Evolutionary conservation across 2,797 vertebrate genomes (phyloP), one percentile per base, ranked within the genome.

Genomic region (Hybognathus amarus): DNA sequence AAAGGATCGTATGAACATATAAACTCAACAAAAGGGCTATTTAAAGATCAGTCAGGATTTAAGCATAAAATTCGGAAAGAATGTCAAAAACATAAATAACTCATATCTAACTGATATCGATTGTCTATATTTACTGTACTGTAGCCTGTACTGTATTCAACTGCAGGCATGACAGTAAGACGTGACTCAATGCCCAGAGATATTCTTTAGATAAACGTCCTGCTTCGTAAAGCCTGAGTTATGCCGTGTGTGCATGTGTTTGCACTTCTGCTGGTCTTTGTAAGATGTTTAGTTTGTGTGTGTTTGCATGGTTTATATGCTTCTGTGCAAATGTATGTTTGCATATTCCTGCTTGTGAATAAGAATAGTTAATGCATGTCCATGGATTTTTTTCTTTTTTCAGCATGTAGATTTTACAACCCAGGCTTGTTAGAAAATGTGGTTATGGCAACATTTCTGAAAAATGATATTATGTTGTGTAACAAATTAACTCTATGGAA

Each of bases 261-360:
- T 74, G 42, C 69, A 73, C 67, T 80, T 59, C 24, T 45, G 18
- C 24, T 18, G 63, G 63, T 47, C 78, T 80, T 80, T 80, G 18
- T 61, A n/a, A n/a, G 24, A 47, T 63, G 75, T 3, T 63, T 77
- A 61, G 63, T 61, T 5, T 77, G 38, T 77, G 36, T 50, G 22
- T 38, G 18, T 82, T 63, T 81, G 12, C 40, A 73, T 45, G 24
- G 30, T n/a, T 52, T 36, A 18, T 50, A 33, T 68, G 47, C 22
- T 33, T 38, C 9, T 80, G 64, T 27, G 33, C 5, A 2, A 30
- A 17, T 79, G 47, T 59, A 27, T 50, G 42, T 78, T 47, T 50
- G 69, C 69, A 9, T 45, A 30, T 30, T 73, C 27, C 9, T 63
- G 24, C 24, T 45, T 63, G 56, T 63, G 56, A 12, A 13, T n/a